These are phyloP conservation scores for Porites evermanni DNA, from an alignment of 92 coral and sea anemone genomes.

Conservation along the genomic window DNA sequence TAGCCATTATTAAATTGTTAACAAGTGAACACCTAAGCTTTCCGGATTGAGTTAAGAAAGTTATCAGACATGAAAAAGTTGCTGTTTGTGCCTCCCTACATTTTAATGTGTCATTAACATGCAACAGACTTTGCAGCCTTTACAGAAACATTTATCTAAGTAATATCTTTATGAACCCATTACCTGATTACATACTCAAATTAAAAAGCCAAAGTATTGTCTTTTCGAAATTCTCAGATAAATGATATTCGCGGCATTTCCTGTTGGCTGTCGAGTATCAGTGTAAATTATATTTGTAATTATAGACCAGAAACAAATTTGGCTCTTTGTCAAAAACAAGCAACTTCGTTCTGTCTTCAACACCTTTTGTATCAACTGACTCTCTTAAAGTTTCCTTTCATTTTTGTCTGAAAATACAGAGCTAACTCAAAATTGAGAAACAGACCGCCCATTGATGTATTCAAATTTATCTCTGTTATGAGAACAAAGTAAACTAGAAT, in stretches of 20 bases:
- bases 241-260: slow-evolving; percentile 53
- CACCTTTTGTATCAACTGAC: background rate
- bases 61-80: slow-evolving; percentile 14
- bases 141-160: slow-evolving; percentile 1
- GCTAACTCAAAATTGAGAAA: background rate
- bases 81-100: background rate
- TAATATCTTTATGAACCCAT: slow-evolving; percentile 30
- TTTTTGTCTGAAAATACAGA: background rate
- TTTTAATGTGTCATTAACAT: slow-evolving; percentile 6
- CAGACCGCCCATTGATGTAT: slow-evolving; percentile 22
- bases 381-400: background rate
- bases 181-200: slow-evolving; percentile 19
- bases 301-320: slow-evolving; percentile 41
- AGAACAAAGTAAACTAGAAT: slow-evolving; percentile 25
- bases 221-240: slow-evolving; percentile 20
- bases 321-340: slow-evolving; percentile 23
- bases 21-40: slow-evolving; percentile 36
- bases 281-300: slow-evolving; percentile 48
- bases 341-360: slow-evolving; percentile 10
- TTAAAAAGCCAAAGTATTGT: slow-evolving; percentile 40
- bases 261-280: slow-evolving; percentile 42
- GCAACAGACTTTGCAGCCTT: slow-evolving; percentile 1
- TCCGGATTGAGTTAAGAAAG: slow-evolving; percentile 33
- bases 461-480: slow-evolving; percentile 14
- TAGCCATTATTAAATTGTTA: slow-evolving; percentile 22